phyloP scores from a whole-genome alignment of 2,113 vertebrate species.

The Hippocampus zosterae region DNA sequence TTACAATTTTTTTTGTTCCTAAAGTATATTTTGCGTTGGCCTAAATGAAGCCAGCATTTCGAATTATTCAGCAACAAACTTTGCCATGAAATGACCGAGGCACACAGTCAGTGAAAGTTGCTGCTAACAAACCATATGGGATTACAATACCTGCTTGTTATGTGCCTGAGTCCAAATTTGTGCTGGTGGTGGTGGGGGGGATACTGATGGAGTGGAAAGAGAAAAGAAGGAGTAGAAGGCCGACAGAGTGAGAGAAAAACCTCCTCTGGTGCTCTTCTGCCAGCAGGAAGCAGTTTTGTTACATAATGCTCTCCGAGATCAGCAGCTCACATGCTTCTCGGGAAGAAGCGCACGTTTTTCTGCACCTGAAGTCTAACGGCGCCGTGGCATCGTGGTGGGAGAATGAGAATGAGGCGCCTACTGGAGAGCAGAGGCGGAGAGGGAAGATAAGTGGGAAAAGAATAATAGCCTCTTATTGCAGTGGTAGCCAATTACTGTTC shows the following conservation, averaged over 20 bases:
- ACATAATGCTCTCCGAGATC: slow-evolving; percentile 55
- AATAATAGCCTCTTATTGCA: not conserved
- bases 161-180: slow-evolving; percentile 3
- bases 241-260: slow-evolving; percentile 23
- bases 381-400: slow-evolving; percentile 4
- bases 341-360: slow-evolving; percentile 59
- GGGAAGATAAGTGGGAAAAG: not conserved
- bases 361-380: slow-evolving; percentile 54
- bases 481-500: not conserved
- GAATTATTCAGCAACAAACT: not conserved
- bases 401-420: slow-evolving; percentile 26
- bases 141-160: not conserved
- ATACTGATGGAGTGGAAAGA: not conserved
- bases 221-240: slow-evolving; percentile 16
- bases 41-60: not conserved
- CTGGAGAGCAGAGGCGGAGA: not conserved
- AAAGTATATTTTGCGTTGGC: no score
- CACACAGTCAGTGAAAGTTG: not conserved
- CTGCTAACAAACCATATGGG: not conserved
- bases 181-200: not conserved
- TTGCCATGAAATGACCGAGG: not conserved
- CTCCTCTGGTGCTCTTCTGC: slow-evolving; percentile 40
- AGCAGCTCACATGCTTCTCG: slow-evolving; percentile 66
- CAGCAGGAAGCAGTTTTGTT: slow-evolving; percentile 55
- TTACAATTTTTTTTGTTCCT: no score